Evolutionary conservation across 2,113 vertebrate species (phyloP).

Genomic region (Furnarius figulus): DNA sequence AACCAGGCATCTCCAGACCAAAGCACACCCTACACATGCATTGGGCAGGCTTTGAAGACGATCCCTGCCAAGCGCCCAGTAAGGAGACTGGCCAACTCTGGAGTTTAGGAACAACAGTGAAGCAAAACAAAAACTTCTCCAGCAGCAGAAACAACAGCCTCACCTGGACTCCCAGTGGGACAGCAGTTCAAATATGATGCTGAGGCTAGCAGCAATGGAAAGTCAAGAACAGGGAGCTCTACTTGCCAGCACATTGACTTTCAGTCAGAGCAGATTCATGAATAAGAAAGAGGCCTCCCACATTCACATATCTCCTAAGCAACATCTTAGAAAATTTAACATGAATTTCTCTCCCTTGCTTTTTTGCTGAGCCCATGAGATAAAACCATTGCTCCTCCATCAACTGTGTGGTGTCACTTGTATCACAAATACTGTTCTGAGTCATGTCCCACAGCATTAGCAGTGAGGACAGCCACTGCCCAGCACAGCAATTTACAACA

Average conservation of each 20-base stretch:
- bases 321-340: background rate
- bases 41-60: background rate
- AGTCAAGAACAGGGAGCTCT: background rate
- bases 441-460: background rate
- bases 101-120: background rate
- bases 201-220: background rate
- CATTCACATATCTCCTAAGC: background rate
- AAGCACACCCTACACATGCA: background rate
- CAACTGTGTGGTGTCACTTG: background rate
- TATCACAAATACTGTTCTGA: background rate
- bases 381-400: background rate
- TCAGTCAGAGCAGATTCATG: background rate
- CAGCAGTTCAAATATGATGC: background rate
- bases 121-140: background rate
- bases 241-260: background rate
- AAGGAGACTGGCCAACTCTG: background rate
- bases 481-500: background rate
- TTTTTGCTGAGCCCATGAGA: background rate
- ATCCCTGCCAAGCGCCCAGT: background rate
- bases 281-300: background rate
- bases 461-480: background rate
- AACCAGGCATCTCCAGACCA: background rate
- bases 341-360: background rate
- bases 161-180: background rate
- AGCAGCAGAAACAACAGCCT: background rate